Percentiles rank a stretch among this genome's conserved stretches.
Evolutionary conservation across 2,888 invertebrate species (phyloP).

Genomic region (Scaeva pyrastri): DNA sequence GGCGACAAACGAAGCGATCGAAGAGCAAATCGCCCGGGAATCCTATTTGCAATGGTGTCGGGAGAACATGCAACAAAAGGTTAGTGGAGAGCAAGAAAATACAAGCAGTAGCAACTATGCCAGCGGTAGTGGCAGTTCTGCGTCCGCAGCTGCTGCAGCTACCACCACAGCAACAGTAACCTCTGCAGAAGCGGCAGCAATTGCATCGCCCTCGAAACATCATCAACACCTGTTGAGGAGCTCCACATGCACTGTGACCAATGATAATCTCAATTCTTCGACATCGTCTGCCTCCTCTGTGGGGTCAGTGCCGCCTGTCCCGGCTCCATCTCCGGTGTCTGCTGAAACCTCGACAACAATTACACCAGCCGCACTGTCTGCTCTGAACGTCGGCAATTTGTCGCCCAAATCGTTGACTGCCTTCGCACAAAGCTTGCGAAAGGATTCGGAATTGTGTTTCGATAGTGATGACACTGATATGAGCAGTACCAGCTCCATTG

Average conservation of each 20-base stretch:
- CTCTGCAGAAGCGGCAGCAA: slow-evolving; percentile 80
- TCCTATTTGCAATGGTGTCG: slow-evolving; percentile 92
- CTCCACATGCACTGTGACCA: slow-evolving; percentile 74
- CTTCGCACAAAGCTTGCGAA: slow-evolving; percentile 77
- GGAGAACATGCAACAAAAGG: slow-evolving; percentile 86
- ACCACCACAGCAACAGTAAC: slow-evolving; percentile 77
- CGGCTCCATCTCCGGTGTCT: slow-evolving; percentile 58
- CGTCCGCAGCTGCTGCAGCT: slow-evolving; percentile 58
- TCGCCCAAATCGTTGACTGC: slow-evolving; percentile 79
- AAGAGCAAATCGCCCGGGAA: slow-evolving; percentile 93
- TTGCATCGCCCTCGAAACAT: slow-evolving; percentile 79
- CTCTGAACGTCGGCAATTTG: slow-evolving; percentile 66
- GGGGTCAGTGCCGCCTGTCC: slow-evolving; percentile 60
- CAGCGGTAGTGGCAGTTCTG: slow-evolving; percentile 48
- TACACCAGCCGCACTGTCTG: slow-evolving; percentile 32
- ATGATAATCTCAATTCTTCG: slow-evolving; percentile 67
- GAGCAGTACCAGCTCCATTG: slow-evolving; percentile 83
- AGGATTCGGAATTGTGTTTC: slow-evolving; percentile 78
- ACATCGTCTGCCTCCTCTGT: slow-evolving; percentile 59
- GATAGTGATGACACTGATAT: slow-evolving; percentile 83
- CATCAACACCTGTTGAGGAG: slow-evolving; percentile 59
- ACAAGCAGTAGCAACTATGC: slow-evolving; percentile 66
- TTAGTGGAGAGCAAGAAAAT: slow-evolving; percentile 69
- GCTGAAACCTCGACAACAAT: slow-evolving; percentile 38
- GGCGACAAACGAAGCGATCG: slow-evolving; percentile 95